phyloP scores from a whole-genome alignment of 2,888 invertebrate genomes.

The Bellardia pandia region DNA sequence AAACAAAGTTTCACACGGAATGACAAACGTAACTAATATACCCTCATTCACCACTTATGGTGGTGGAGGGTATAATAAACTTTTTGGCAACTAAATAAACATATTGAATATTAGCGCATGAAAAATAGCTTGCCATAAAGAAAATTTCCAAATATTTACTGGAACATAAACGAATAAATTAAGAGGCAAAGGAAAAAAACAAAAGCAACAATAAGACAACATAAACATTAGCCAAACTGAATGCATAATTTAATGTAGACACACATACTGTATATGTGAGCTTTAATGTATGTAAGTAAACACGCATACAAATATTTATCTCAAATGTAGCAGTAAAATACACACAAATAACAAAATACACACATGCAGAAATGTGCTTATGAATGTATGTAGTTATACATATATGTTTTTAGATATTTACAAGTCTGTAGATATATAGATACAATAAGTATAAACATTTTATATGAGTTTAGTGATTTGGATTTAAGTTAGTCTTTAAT shows the following conservation, averaged over 20 bases:
- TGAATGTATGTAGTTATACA: not conserved
- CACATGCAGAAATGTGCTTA: not conserved
- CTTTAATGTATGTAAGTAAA: not conserved
- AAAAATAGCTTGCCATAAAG: not conserved
- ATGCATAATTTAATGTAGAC: not conserved
- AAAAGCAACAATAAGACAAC: not conserved
- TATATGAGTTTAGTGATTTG: not conserved
- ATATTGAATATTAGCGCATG: conserved; percentile 26
- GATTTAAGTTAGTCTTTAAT: not conserved
- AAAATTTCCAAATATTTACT: conserved; percentile 37
- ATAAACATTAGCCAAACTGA: conserved; percentile 43
- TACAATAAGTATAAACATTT: not conserved
- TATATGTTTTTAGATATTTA: not conserved
- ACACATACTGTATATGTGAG: not conserved
- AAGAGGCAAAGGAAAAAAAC: conserved; percentile 13
- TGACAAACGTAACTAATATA: too few relatives aligned
- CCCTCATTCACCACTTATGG: too few relatives aligned
- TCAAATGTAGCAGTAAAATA: conserved; percentile 30
- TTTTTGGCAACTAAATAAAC: conserved; percentile 66
- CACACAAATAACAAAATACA: conserved; percentile 26
- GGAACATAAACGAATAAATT: conserved; percentile 36
- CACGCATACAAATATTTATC: conserved; percentile 30
- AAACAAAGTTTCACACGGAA: too few relatives aligned
- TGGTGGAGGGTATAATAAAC: conserved; percentile 8
- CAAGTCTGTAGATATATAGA: not conserved